Conservation (phyloP, 2,888 invertebrate genomes). For the Pristionchus arcanus region DNA sequence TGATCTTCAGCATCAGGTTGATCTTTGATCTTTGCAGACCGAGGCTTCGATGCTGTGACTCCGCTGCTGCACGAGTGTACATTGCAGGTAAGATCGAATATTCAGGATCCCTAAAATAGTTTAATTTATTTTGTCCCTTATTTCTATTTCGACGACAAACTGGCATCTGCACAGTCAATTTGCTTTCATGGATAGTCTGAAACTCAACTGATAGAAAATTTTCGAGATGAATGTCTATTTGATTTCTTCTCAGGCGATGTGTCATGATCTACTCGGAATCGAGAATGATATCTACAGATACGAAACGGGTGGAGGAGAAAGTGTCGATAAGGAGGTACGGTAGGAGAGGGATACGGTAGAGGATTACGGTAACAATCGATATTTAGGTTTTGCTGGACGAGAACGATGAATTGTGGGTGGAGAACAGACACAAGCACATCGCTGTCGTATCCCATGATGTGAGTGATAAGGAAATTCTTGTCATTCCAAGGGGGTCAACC, state of each 20-base stretch:
- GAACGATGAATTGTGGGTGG: constrained; percentile 98
- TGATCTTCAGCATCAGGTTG: background rate
- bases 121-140: background rate
- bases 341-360: background rate
- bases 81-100: constrained; percentile 80
- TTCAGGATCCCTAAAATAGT: background rate
- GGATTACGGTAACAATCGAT: constrained; percentile 54
- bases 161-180: background rate
- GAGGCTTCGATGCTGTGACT: constrained; percentile 98
- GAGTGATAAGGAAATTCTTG: background rate
- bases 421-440: constrained; percentile 97
- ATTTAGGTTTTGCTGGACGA: constrained; percentile 90
- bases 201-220: background rate
- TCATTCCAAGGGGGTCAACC: too few relatives aligned
- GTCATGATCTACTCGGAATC: constrained; percentile 96
- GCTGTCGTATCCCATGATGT: constrained; percentile 94
- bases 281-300: constrained; percentile 99
- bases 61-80: constrained; percentile 98
- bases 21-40: constrained; percentile 76
- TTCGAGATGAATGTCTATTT: background rate
- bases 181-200: background rate
- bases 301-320: constrained; percentile 89
- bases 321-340: constrained; percentile 76
- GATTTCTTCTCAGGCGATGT: constrained; percentile 87
- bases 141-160: background rate